Percentiles rank a stretch among this genome's conserved stretches.
Conservation (phyloP, 2,113 vertebrate genomes). For the Micronycteris hirsuta region DNA sequence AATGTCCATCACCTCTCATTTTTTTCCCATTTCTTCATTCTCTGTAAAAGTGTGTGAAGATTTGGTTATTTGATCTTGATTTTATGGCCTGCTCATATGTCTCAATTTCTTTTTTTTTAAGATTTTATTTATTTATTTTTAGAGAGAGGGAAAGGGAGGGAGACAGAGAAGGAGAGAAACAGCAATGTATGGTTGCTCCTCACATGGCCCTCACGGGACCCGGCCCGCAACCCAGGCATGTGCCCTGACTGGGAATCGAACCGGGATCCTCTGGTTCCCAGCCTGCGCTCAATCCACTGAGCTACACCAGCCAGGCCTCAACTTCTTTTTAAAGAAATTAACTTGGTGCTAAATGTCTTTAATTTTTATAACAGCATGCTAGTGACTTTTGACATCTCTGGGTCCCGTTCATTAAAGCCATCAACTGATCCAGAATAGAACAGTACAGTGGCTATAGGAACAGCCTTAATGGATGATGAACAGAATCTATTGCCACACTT, state of each 20-base stretch:
- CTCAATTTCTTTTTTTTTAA: conserved; percentile 8
- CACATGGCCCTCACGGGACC: too few relatives aligned
- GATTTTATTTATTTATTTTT: too few relatives aligned
- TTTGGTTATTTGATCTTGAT: neutral
- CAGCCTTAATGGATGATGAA: neutral
- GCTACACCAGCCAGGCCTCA: too few relatives aligned
- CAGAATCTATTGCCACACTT: neutral
- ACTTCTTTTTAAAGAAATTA: conserved; percentile 12
- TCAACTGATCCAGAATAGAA: neutral
- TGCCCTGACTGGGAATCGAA: too few relatives aligned
- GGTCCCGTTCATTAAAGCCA: neutral
- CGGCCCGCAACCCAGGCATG: too few relatives aligned
- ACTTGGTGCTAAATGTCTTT: neutral
- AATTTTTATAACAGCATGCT: neutral
- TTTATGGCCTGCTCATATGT: neutral
- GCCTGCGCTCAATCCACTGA: too few relatives aligned
- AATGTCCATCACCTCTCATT: neutral
- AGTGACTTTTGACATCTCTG: neutral
- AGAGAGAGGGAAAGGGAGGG: too few relatives aligned
- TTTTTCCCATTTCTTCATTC: neutral
- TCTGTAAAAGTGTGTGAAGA: neutral
- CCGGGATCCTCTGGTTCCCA: too few relatives aligned
- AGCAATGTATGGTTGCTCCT: too few relatives aligned
- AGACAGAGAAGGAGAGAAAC: too few relatives aligned
- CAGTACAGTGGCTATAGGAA: neutral